These are phyloP conservation scores for Montipora cactus DNA, from an alignment of 64 coral and sea anemone species.

Conservation along the genomic window DNA sequence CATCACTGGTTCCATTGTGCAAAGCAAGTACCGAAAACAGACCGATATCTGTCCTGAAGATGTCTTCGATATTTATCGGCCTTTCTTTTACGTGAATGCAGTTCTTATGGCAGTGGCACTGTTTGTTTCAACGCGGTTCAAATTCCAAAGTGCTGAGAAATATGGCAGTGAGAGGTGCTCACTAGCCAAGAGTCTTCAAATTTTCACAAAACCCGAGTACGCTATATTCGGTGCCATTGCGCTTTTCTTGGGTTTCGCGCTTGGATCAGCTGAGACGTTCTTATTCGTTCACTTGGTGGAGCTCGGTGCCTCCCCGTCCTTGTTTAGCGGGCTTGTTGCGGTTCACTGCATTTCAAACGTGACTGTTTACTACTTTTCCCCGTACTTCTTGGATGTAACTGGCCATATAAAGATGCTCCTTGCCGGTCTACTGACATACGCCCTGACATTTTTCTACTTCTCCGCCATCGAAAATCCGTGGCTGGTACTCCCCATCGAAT, in stretches of 20 bases:
- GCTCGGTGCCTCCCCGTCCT: slow-evolving; percentile 83
- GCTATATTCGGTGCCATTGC: slow-evolving; percentile 74
- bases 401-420: slow-evolving; percentile 83
- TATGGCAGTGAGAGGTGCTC: slow-evolving; percentile 57
- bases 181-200: slow-evolving; percentile 64
- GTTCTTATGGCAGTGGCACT: slow-evolving; percentile 81
- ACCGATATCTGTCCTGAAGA: slow-evolving; percentile 91
- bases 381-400: slow-evolving; percentile 73
- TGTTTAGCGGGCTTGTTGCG: slow-evolving; percentile 76
- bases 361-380: slow-evolving; percentile 75
- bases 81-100: slow-evolving; percentile 94
- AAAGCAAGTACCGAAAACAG: slow-evolving; percentile 70
- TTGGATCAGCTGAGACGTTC: slow-evolving; percentile 74
- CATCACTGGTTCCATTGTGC: slow-evolving; percentile 84
- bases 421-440: slow-evolving; percentile 67
- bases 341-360: slow-evolving; percentile 84
- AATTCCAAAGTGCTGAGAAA: slow-evolving; percentile 67
- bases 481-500: slow-evolving; percentile 92
- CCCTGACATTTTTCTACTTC: slow-evolving; percentile 89
- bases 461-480: slow-evolving; percentile 84
- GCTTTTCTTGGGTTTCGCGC: slow-evolving; percentile 72
- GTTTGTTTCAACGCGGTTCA: slow-evolving; percentile 81
- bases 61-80: slow-evolving; percentile 89
- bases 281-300: slow-evolving; percentile 81
- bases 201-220: slow-evolving; percentile 84